Evolutionary conservation across 2,797 vertebrate species (phyloP).

Genomic region (Cyprinella venusta): DNA sequence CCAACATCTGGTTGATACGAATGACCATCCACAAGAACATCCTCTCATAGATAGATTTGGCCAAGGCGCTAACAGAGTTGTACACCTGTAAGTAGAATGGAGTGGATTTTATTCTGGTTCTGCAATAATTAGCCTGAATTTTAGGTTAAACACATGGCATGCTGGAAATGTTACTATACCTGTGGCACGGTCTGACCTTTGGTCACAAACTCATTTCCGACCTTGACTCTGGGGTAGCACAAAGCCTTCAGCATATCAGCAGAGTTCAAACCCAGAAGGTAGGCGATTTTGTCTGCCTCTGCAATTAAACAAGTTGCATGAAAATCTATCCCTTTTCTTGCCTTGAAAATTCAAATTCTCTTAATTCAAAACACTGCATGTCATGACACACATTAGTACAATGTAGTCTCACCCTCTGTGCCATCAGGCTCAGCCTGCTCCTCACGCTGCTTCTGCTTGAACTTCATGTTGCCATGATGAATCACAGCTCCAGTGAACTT

Average conservation of each 20-base stretch:
- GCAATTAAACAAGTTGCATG: conserved; percentile 14
- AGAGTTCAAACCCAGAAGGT: conserved; percentile 89
- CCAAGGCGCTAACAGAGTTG: conserved; percentile 85
- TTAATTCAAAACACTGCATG: not conserved
- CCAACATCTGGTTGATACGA: conserved; percentile 91
- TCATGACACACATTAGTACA: not conserved
- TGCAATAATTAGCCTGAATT: not conserved
- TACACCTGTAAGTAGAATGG: conserved; percentile 74
- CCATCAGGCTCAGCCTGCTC: conserved; percentile 89
- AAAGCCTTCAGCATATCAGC: conserved; percentile 88
- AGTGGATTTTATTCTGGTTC: not conserved
- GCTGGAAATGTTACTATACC: conserved; percentile 64
- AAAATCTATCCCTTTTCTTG: not conserved
- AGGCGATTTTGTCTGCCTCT: conserved; percentile 90
- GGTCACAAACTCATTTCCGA: conserved; percentile 86
- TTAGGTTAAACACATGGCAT: not conserved
- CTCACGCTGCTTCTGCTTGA: conserved; percentile 84
- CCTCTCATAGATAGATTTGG: conserved; percentile 88
- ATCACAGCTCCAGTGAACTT: conserved; percentile 57
- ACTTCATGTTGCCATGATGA: conserved; percentile 67
- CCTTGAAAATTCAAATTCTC: not conserved
- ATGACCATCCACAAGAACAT: conserved; percentile 97
- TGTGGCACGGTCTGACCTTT: conserved; percentile 90
- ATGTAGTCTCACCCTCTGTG: conserved; percentile 75
- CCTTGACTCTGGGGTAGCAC: conserved; percentile 89